These are phyloP conservation scores for Heteronetta atricapilla DNA, from an alignment of 2,113 vertebrate species.

Conservation along the genomic window DNA sequence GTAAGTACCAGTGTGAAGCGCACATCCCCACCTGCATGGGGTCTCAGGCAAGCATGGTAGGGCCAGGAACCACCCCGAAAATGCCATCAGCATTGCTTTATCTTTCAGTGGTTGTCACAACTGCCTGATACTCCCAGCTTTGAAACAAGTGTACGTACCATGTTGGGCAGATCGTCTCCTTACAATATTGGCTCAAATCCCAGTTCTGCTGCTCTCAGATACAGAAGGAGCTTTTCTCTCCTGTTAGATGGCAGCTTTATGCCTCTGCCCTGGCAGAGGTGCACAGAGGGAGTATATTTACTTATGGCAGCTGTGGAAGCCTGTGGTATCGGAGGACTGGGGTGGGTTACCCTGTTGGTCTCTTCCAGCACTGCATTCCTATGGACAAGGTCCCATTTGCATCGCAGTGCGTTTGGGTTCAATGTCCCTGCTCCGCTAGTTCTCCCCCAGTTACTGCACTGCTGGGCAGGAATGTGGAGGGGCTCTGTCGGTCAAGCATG, in stretches of 20 bases:
- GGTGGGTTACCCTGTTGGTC: accelerated
- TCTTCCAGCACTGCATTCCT: accelerated
- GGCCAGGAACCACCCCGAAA: accelerated
- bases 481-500: neutral
- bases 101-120: too few relatives aligned
- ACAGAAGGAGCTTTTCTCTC: neutral
- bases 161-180: neutral
- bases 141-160: neutral
- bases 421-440: accelerated
- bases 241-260: neutral
- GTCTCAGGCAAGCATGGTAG: accelerated
- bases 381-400: accelerated
- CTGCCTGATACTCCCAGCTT: too few relatives aligned
- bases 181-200: neutral
- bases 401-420: accelerated
- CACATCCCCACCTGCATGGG: accelerated
- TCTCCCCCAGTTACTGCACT: neutral
- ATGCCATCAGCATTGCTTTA: accelerated
- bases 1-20: neutral
- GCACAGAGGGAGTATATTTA: accelerated
- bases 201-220: neutral
- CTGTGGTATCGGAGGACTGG: neutral
- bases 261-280: neutral
- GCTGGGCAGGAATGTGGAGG: neutral
- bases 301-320: accelerated